These are phyloP conservation scores for Brienomyrus longianalis DNA, from an alignment of 2,113 vertebrate genomes.

Conservation along the genomic window DNA sequence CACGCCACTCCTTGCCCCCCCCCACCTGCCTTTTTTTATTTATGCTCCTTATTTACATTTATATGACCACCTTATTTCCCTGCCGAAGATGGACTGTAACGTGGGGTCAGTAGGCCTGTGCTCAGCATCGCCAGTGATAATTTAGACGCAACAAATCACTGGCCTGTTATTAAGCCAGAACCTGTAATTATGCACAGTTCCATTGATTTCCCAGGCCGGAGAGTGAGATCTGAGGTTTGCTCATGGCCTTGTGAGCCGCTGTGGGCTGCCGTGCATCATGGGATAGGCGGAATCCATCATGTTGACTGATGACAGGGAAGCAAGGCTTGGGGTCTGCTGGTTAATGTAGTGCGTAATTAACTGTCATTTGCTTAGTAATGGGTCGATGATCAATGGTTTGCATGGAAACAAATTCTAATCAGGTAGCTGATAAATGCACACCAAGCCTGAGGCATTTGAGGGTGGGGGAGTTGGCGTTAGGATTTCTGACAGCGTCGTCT, in stretches of 20 bases:
- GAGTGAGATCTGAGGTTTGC: slow-evolving; percentile 91
- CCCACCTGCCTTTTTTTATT: not conserved
- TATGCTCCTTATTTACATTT: not conserved
- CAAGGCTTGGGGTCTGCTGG: slow-evolving; percentile 92
- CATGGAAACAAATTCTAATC: slow-evolving; percentile 99
- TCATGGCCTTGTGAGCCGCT: slow-evolving; percentile 82
- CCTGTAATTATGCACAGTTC: slow-evolving; percentile 99
- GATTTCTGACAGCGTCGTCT: slow-evolving; percentile 71
- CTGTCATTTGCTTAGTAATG: slow-evolving; percentile 99
- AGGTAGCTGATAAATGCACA: slow-evolving; percentile 96
- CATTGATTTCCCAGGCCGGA: slow-evolving; percentile 95
- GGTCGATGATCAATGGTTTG: slow-evolving; percentile 99
- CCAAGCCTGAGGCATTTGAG: slow-evolving; percentile 77
- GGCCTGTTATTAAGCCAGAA: slow-evolving; percentile 99
- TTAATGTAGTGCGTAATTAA: slow-evolving; percentile 99
- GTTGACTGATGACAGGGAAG: slow-evolving; percentile 98
- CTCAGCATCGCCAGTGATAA: slow-evolving; percentile 65
- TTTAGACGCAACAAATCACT: slow-evolving; percentile 97
- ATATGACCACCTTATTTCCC: not conserved
- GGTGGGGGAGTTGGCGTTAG: slow-evolving; percentile 57
- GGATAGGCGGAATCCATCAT: slow-evolving; percentile 99
- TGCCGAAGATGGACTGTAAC: not conserved
- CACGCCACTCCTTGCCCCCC: slow-evolving; percentile 10
- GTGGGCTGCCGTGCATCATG: slow-evolving; percentile 90
- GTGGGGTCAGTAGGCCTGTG: not conserved